Conservation (phyloP, 92 coral and sea anemone species). For the Micromussa lordhowensis region DNA sequence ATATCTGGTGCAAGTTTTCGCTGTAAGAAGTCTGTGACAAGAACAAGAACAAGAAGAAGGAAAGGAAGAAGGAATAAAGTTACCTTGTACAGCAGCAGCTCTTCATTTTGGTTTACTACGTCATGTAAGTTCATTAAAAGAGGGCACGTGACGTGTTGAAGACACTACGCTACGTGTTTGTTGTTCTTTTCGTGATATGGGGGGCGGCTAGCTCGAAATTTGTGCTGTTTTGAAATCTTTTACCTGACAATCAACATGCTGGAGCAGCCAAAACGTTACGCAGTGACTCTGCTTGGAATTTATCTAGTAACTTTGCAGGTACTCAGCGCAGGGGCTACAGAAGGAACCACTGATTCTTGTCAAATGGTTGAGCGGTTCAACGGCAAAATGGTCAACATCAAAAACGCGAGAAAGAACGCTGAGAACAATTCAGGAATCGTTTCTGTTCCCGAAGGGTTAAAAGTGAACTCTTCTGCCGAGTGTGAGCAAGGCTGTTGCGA, state of each 20-base stretch:
- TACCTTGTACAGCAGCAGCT: constrained; percentile 14
- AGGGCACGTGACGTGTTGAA: constrained; percentile 51
- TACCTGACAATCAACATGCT: background rate
- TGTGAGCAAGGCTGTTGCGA: constrained; percentile 65
- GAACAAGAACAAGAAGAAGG: background rate
- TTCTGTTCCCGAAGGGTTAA: constrained; percentile 46
- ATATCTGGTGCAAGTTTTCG: background rate
- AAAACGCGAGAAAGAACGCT: constrained; percentile 43
- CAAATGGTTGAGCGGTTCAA: constrained; percentile 24
- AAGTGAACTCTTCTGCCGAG: constrained; percentile 23
- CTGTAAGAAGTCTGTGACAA: too few species aligned
- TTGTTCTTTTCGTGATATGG: constrained; percentile 17
- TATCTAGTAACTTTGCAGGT: background rate
- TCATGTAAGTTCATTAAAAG: constrained; percentile 24
- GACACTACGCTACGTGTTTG: too few species aligned
- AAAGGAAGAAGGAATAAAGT: background rate
- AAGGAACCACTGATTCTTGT: constrained; percentile 19
- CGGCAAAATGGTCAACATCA: constrained; percentile 60
- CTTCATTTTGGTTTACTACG: too few species aligned
- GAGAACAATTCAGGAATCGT: constrained; percentile 20
- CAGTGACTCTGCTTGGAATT: constrained; percentile 9
- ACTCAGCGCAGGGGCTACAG: background rate
- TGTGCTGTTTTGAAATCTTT: constrained; percentile 14
- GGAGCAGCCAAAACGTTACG: background rate
- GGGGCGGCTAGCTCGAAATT: constrained; percentile 1